These are phyloP conservation scores for Acanthisitta chloris DNA, from an alignment of 2,113 vertebrate genomes.

Conservation along the genomic window DNA sequence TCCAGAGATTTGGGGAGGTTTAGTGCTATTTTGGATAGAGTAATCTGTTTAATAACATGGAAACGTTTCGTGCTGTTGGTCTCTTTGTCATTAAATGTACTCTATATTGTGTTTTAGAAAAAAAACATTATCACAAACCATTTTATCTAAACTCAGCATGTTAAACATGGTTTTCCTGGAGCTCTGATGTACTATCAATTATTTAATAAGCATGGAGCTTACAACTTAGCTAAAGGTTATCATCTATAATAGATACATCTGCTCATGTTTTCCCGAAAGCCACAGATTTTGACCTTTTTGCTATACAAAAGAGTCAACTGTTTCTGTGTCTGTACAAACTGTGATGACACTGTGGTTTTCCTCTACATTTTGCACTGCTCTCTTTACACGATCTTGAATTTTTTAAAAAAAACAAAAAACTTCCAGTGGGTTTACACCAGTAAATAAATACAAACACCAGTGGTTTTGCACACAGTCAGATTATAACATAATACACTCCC, in stretches of 20 bases:
- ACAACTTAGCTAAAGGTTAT: constrained; percentile 23
- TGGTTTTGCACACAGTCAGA: not conserved
- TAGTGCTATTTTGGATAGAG: not conserved
- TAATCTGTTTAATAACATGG: not conserved
- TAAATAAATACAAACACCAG: not conserved
- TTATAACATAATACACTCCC: not conserved
- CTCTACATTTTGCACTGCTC: not conserved
- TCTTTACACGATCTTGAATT: not conserved
- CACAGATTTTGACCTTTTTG: not conserved
- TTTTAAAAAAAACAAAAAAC: not conserved
- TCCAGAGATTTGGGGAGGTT: not conserved
- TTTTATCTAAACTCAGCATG: not conserved
- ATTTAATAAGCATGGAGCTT: constrained; percentile 2
- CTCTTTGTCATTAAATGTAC: not conserved
- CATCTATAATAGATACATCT: not conserved
- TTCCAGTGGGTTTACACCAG: not conserved
- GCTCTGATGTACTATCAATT: not conserved
- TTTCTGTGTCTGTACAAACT: not conserved
- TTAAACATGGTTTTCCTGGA: not conserved
- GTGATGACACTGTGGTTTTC: not conserved
- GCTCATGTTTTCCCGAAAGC: not conserved
- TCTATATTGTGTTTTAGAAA: not conserved
- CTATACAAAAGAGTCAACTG: not conserved
- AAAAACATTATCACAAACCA: not conserved
- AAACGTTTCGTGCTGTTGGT: not conserved